A percentile compares a stretch with the other conserved stretches of the same genome.
These are phyloP conservation scores for Noctuana brunneofusca DNA, from an alignment of 2,888 invertebrate species.

Conservation along the genomic window DNA sequence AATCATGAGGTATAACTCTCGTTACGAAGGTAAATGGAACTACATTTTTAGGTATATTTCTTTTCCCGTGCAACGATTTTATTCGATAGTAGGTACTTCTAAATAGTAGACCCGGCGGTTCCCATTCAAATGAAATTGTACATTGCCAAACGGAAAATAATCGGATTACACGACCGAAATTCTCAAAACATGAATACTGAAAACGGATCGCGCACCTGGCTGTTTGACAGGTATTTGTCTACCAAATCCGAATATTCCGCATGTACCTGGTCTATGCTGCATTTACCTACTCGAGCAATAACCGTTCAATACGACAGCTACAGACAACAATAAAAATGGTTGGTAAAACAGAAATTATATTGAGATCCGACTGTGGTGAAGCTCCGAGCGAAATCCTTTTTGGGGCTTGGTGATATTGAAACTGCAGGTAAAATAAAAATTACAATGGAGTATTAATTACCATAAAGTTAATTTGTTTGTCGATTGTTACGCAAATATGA, in stretches of 20 bases:
- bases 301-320: background rate
- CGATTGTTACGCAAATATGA: background rate
- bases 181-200: background rate
- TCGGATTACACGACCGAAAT: conserved; percentile 4
- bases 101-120: background rate
- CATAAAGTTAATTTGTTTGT: background rate
- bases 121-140: conserved; percentile 5
- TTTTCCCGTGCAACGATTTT: background rate
- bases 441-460: background rate
- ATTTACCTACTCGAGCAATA: background rate
- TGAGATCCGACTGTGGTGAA: background rate
- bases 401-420: background rate
- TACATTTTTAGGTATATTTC: too few relatives aligned
- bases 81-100: background rate
- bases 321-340: background rate
- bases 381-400: background rate
- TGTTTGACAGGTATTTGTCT: background rate
- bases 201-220: background rate
- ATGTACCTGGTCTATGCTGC: too few relatives aligned
- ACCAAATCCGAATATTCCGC: background rate
- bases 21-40: too few relatives aligned
- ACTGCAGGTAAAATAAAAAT: background rate
- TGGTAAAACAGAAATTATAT: background rate
- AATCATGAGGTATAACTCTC: background rate
- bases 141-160: conserved; percentile 13